Base-by-base conservation (phyloP, 2,113 vertebrate genomes). In the Bos indicus region DNA sequence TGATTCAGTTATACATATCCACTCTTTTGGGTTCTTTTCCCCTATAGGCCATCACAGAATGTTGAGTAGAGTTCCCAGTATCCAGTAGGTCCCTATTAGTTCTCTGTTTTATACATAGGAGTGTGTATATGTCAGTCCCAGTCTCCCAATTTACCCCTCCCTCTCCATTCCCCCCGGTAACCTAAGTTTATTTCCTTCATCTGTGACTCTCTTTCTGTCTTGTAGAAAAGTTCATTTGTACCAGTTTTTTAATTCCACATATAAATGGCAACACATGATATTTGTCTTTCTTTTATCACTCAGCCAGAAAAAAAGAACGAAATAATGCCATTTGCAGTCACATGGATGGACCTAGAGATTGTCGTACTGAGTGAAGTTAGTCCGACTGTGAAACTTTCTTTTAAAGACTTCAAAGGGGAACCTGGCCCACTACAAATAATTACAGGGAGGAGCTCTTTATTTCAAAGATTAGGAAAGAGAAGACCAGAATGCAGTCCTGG, bases 391-490 rank as follows among this genome's bases (percentile, higher is more conserved):
- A 82, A 97, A 46, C 12, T 36, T 84, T 57, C 46, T 93, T 93
- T 95, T 40, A 84, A 87, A 95, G 48, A 25, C 54, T 74, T 95
- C 88, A 78, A 87, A 90, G 59, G 36, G n/a, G 25, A 90, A 40
- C 6, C 2, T 60, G 51, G 48, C 15, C 14, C 40, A 88, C 40
- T 91, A 28, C 14, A 74, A 57, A 92, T 40, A 51, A 36, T 88
- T 89, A 62, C 23, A 64, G 40, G 33, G 26, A 90, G 25, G 52
- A 82, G 60, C 3, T 4, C n/a, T 62, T 94, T 71, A 60, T 84
- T 85, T 74, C 67, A 83, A 91, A 95, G 93, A 91, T 62, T 64
- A 59, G 60, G 43, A 94, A 93, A 96, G 12, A 88, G 78, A 94
- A 78, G 28, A 67, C 1, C 74, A 92, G 43, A 93, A 94, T 52